A percentile compares a stretch with the other conserved stretches of the same genome.
Evolutionary conservation across 1,140 invertebrate species (phyloP).

Genomic region (Sesamia nonagrioides): DNA sequence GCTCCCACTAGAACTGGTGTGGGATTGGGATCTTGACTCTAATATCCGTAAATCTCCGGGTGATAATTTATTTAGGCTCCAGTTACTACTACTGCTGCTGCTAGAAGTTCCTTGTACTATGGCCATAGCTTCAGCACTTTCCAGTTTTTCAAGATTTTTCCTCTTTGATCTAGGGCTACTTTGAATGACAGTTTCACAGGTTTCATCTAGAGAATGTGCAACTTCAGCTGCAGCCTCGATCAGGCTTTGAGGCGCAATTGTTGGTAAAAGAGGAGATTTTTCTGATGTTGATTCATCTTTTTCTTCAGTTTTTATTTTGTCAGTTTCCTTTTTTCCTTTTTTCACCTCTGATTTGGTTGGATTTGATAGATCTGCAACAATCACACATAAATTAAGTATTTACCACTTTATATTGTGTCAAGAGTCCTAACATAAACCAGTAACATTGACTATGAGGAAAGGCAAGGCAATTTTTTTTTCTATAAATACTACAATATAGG

Average conservation of each 20-base stretch:
- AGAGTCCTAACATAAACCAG: too few relatives aligned
- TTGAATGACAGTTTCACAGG: slow-evolving; percentile 90
- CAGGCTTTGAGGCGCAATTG: slow-evolving; percentile 76
- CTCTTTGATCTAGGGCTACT: slow-evolving; percentile 88
- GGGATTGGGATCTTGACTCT: slow-evolving; percentile 85
- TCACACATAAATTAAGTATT: neutral
- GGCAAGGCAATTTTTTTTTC: too few relatives aligned
- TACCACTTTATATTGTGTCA: too few relatives aligned
- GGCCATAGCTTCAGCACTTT: slow-evolving; percentile 83
- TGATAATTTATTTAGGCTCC: slow-evolving; percentile 86
- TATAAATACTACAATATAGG: neutral
- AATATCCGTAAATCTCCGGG: slow-evolving; percentile 87
- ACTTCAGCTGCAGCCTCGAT: slow-evolving; percentile 90
- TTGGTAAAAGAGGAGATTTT: slow-evolving; percentile 57
- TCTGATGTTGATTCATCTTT: slow-evolving; percentile 59
- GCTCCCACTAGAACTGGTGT: slow-evolving; percentile 86
- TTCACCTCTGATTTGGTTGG: slow-evolving; percentile 63
- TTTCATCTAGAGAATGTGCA: slow-evolving; percentile 90
- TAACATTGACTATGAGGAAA: too few relatives aligned
- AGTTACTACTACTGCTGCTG: slow-evolving; percentile 86
- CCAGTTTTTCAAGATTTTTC: slow-evolving; percentile 83
- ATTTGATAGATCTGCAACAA: slow-evolving; percentile 70
- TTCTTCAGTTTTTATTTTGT: neutral
- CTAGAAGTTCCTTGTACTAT: slow-evolving; percentile 85
- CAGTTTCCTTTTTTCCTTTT: slow-evolving; percentile 46